Evolutionary conservation across 2,113 vertebrate species (phyloP).

Genomic region (Ictidomys tridecemlineatus): DNA sequence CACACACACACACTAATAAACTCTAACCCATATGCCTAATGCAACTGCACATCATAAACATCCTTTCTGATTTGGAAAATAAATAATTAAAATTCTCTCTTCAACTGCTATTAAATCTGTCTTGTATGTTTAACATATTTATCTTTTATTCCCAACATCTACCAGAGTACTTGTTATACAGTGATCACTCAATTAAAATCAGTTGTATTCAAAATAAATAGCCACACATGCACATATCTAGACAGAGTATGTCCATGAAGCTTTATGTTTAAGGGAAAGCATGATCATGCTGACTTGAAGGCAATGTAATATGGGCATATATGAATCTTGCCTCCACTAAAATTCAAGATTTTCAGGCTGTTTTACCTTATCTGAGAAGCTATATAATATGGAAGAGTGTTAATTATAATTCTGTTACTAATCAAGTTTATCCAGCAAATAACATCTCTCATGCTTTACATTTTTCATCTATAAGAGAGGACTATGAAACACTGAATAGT

Average conservation of each 20-base stretch:
- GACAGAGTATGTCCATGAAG: neutral
- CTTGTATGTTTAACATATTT: neutral
- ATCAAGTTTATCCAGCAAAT: neutral
- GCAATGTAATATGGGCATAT: neutral
- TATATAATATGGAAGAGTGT: rapidly evolving
- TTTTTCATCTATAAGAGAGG: neutral
- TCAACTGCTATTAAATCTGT: neutral
- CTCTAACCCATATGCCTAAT: neutral
- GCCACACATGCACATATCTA: neutral
- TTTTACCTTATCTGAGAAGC: neutral
- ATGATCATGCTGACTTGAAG: neutral
- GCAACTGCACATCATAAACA: neutral
- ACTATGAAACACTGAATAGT: too few relatives aligned
- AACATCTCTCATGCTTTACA: neutral
- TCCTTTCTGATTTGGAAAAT: neutral
- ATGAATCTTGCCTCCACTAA: neutral
- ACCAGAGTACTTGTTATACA: neutral
- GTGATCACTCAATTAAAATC: neutral
- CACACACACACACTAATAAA: neutral
- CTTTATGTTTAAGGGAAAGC: neutral
- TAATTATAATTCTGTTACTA: neutral
- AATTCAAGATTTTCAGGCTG: neutral
- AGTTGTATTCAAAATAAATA: neutral
- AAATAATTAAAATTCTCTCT: neutral
- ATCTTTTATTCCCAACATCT: neutral